Evolutionary conservation across 2,797 vertebrate genomes (phyloP).

Genomic region (Channallabes apus): DNA sequence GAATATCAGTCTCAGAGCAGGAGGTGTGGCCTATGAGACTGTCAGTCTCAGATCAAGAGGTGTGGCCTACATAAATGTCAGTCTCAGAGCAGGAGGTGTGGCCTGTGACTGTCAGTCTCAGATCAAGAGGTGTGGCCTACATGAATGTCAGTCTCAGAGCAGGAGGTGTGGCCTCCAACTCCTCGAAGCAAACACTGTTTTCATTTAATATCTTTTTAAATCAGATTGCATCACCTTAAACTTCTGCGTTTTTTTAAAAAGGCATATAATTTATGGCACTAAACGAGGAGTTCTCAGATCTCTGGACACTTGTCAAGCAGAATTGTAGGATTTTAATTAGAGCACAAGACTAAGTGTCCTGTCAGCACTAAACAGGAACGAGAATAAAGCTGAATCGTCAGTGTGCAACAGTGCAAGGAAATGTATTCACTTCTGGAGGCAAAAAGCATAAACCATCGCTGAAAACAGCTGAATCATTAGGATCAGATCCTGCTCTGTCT

Average conservation of each 20-base stretch:
- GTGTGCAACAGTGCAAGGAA: conserved; percentile 19
- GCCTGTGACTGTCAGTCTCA: background rate
- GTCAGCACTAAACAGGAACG: conserved; percentile 20
- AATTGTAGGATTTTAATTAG: conserved; percentile 18
- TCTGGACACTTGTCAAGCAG: conserved; percentile 4
- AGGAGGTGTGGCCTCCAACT: background rate
- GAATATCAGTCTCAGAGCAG: background rate
- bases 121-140: background rate
- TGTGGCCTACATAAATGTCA: background rate
- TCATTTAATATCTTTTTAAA: background rate
- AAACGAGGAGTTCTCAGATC: background rate
- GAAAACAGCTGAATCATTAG: conserved; percentile 5
- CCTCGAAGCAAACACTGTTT: background rate
- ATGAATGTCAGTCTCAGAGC: background rate
- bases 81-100: background rate
- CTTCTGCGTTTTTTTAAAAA: background rate
- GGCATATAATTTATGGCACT: background rate
- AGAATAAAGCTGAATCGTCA: conserved; percentile 28
- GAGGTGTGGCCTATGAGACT: background rate
- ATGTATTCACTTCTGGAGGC: conserved; percentile 19
- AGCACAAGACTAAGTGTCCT: background rate
- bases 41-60: background rate
- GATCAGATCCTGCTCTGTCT: conserved; percentile 4
- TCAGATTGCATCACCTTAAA: too few species aligned
- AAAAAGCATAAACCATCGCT: conserved; percentile 9